These are phyloP conservation scores for Oceanites oceanicus DNA, from an alignment of 2,113 vertebrate genomes.

Conservation along the genomic window DNA sequence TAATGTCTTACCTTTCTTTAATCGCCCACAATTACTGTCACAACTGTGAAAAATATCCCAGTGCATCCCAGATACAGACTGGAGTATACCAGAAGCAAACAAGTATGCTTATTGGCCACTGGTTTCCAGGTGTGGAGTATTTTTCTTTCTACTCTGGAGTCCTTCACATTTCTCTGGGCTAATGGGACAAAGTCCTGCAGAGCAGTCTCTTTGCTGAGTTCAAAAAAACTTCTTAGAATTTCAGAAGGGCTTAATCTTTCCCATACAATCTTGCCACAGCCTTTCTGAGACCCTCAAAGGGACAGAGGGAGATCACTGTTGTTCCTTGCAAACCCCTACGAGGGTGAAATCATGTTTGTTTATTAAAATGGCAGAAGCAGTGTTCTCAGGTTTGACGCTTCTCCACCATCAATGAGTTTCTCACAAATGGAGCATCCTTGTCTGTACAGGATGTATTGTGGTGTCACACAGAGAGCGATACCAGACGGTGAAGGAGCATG, in stretches of 20 bases:
- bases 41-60: not conserved
- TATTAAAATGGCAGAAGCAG: not conserved
- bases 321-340: not conserved
- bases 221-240: not conserved
- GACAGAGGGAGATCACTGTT: not conserved
- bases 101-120: not conserved
- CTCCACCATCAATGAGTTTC: not conserved
- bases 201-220: not conserved
- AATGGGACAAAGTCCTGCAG: not conserved
- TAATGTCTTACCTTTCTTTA: not conserved
- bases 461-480: accelerated
- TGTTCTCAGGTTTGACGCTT: not conserved
- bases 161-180: not conserved
- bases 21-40: not conserved
- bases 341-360: not conserved
- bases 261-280: not conserved
- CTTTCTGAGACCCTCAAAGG: not conserved
- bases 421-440: not conserved
- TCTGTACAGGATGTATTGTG: not conserved
- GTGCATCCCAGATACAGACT: not conserved
- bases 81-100: not conserved
- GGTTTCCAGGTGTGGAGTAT: not conserved
- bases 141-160: not conserved
- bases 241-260: not conserved
- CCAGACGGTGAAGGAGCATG: not conserved